These are phyloP conservation scores for Drosophila truncata DNA, from an alignment of 1,140 invertebrate species.

Conservation along the genomic window DNA sequence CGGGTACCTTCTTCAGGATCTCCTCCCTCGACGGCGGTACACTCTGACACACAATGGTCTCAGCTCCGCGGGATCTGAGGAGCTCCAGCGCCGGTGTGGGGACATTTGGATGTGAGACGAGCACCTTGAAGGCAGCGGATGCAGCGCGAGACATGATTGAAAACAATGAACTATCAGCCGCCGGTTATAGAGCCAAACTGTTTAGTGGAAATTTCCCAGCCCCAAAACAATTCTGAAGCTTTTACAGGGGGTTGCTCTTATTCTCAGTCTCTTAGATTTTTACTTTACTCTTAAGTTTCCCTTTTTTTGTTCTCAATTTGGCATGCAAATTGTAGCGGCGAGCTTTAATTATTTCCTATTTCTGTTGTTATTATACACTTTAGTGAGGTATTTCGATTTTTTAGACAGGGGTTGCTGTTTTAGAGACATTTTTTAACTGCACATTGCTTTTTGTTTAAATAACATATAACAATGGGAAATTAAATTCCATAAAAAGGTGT, in stretches of 20 bases:
- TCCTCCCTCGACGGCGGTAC: slow-evolving; percentile 85
- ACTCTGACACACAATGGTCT: slow-evolving; percentile 76
- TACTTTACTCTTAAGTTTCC: slow-evolving; percentile 18
- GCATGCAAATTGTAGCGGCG: not conserved
- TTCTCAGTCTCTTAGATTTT: slow-evolving; percentile 18
- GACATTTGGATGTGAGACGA: slow-evolving; percentile 85
- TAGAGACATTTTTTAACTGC: not conserved
- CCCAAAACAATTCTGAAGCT: slow-evolving; percentile 37
- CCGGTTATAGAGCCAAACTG: slow-evolving; percentile 25
- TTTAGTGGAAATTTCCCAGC: slow-evolving; percentile 6
- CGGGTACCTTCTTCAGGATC: slow-evolving; percentile 87
- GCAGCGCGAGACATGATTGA: slow-evolving; percentile 26
- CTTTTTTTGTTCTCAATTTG: not conserved
- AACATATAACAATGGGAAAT: not conserved
- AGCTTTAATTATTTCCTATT: slow-evolving; percentile 18
- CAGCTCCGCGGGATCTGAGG: slow-evolving; percentile 75
- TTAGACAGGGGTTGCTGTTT: not conserved
- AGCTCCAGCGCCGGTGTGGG: slow-evolving; percentile 84
- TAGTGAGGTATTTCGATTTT: not conserved
- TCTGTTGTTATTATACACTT: slow-evolving; percentile 8
- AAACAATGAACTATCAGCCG: slow-evolving; percentile 7
- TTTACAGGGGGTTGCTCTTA: slow-evolving; percentile 1
- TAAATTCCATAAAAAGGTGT: no score
- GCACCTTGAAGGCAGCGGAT: slow-evolving; percentile 77
- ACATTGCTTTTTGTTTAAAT: not conserved